These are phyloP conservation scores for Circaetus cinerascens DNA, from an alignment of 2,113 vertebrate species.

Conservation along the genomic window DNA sequence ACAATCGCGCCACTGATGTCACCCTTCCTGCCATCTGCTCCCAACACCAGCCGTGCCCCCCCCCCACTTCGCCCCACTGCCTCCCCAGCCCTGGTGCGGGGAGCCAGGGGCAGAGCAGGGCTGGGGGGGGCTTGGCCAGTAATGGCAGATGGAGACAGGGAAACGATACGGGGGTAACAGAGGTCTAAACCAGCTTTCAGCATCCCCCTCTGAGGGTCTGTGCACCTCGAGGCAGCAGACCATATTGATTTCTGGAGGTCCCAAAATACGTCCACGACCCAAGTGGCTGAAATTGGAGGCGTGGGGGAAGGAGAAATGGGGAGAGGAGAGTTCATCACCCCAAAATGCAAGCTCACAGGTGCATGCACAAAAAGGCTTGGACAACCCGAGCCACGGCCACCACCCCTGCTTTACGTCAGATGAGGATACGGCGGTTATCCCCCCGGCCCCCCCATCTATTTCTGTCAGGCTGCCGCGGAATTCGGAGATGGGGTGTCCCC, in stretches of 20 bases:
- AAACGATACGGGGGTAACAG: rapidly evolving
- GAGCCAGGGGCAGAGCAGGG: background rate
- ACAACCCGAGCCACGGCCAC: rapidly evolving
- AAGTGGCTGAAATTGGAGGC: background rate
- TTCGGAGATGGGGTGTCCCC: no score
- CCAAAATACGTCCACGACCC: background rate
- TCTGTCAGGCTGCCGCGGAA: no score
- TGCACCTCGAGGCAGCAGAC: background rate
- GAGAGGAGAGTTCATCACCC: background rate
- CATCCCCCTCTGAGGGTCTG: background rate
- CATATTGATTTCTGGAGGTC: background rate
- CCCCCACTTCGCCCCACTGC: background rate
- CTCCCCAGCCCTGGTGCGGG: background rate
- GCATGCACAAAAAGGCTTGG: background rate
- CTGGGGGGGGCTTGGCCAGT: background rate
- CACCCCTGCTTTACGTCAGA: background rate
- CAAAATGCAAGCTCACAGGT: background rate
- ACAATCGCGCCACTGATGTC: conserved; percentile 66
- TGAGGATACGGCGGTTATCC: background rate
- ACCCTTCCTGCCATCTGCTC: conserved; percentile 74
- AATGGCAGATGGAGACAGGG: background rate
- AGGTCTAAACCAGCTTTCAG: background rate
- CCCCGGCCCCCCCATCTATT: rapidly evolving
- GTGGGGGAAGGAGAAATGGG: background rate
- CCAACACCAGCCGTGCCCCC: background rate